Base-by-base conservation (phyloP, 2,888 invertebrate genomes). In the Syrphus vitripennis region DNA sequence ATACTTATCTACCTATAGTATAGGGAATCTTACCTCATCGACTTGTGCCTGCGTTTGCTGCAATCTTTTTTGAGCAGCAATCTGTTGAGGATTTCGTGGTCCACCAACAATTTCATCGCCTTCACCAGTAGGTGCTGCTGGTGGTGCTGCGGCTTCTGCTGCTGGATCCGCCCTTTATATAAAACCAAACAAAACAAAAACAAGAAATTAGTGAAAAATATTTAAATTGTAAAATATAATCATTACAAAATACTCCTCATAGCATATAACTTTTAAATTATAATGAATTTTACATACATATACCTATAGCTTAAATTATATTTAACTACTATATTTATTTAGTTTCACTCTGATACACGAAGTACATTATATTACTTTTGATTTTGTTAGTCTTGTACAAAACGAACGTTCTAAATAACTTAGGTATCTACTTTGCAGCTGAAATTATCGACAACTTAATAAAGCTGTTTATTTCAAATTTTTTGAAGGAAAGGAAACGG, bases 41-140 rank as follows among this genome's bases (percentile, higher is more conserved):
- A 97, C 97, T 94, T 97, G 96, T 88, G 97, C 97, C 93, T 97
- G 97, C 88, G 97, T 96, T 92, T 97, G 96, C 91, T 97, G 97
- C 91, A 97, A 93, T 90, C 96, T 95, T 89, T 96, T 96, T 92
- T 96, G 96, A 88, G 97, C 96, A 74, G 96, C 96, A 89, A 96
- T 95, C 93, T 97, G 97, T 92, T 97, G 97, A 81, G 96, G 96
- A 88, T 96, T 97, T 92, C 96, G 88, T 87, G 97, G 97, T 79
- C 97, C 97, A 88, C 97, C 97, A 91, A 97, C 96, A 92, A 97
- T 95, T 78, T 95, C 96, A 93, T 96, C 97, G 75, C 95, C 95
- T 89, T 95, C 95, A 42, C 94, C 94, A 87, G 94, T 93, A 91
- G 93, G 93, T 89, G 95, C 95, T 90, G 95, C 95, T 87, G 92